Percentiles rank a stretch among this genome's conserved stretches.
phyloP scores from a whole-genome alignment of 2,888 invertebrate genomes.

The Galeruca laticollis region DNA sequence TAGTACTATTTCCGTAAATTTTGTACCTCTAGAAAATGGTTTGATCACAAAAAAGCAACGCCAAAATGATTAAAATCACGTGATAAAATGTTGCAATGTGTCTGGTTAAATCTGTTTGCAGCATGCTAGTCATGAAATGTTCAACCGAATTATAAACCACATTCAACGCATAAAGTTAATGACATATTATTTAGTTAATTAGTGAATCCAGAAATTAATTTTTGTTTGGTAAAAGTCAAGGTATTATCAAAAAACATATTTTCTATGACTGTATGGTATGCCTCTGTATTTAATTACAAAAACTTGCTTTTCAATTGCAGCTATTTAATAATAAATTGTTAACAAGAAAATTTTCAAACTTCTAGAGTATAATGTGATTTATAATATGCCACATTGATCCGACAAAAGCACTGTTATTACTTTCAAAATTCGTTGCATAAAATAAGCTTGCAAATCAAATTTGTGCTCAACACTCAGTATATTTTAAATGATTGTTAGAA shows the following conservation, averaged over 20 bases:
- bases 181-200: too few species aligned
- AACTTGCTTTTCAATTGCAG: too few species aligned
- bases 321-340: too few species aligned
- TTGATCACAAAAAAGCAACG: slow-evolving; percentile 31
- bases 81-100: slow-evolving; percentile 63
- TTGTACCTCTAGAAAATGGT: slow-evolving; percentile 1
- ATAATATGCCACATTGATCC: slow-evolving; percentile 2
- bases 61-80: slow-evolving; percentile 23
- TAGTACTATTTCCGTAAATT: not conserved
- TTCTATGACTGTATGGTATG: too few species aligned
- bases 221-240: too few species aligned
- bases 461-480: not conserved
- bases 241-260: too few species aligned
- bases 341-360: too few species aligned
- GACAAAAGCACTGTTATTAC: not conserved
- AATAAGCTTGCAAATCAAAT: not conserved
- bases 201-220: too few species aligned
- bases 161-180: slow-evolving; percentile 18
- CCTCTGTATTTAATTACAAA: too few species aligned
- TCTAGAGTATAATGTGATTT: slow-evolving; percentile 5
- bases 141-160: slow-evolving; percentile 27
- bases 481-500: too few species aligned
- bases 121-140: slow-evolving; percentile 59
- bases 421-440: not conserved
- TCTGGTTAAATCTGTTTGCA: slow-evolving; percentile 69